phyloP scores from a whole-genome alignment of 2,888 invertebrate species.

The Pycnomerus fuliginosus region DNA sequence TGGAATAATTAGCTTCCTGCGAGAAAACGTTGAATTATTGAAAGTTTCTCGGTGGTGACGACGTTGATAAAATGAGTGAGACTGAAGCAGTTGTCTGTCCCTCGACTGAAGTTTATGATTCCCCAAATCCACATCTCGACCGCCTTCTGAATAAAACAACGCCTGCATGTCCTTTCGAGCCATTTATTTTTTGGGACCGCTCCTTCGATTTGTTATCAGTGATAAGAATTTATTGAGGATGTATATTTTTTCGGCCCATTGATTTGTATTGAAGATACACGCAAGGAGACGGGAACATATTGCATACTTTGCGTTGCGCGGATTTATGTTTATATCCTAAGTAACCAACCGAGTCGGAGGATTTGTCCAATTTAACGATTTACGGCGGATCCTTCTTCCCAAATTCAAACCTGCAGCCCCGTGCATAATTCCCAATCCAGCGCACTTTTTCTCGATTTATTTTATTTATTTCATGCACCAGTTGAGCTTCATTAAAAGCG shows the following conservation, averaged over 20 bases:
- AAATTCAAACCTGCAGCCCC: too few species aligned
- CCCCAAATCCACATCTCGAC: constrained; percentile 42
- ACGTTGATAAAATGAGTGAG: constrained; percentile 38
- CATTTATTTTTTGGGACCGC: constrained; percentile 34
- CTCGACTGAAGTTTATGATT: constrained; percentile 40
- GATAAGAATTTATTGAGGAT: constrained; percentile 25
- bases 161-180: constrained; percentile 31
- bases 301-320: constrained; percentile 28
- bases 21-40: constrained; percentile 25
- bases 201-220: constrained; percentile 25
- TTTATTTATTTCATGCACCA: too few species aligned
- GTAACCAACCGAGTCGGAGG: constrained; percentile 26
- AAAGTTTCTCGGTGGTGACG: constrained; percentile 23
- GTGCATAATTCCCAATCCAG: too few species aligned
- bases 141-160: constrained; percentile 42
- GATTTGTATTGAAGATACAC: constrained; percentile 25
- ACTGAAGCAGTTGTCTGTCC: constrained; percentile 33
- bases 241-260: constrained; percentile 26
- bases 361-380: constrained; percentile 26
- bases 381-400: constrained; percentile 1
- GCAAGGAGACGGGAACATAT: constrained; percentile 27
- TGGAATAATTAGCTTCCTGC: too few species aligned
- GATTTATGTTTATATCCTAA: constrained; percentile 31
- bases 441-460: too few species aligned
- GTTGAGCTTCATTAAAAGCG: too few species aligned